Evolutionary conservation across 1,140 invertebrate genomes (phyloP), one percentile per base, ranked within the genome.

Genomic region (Nomia melanderi): DNA sequence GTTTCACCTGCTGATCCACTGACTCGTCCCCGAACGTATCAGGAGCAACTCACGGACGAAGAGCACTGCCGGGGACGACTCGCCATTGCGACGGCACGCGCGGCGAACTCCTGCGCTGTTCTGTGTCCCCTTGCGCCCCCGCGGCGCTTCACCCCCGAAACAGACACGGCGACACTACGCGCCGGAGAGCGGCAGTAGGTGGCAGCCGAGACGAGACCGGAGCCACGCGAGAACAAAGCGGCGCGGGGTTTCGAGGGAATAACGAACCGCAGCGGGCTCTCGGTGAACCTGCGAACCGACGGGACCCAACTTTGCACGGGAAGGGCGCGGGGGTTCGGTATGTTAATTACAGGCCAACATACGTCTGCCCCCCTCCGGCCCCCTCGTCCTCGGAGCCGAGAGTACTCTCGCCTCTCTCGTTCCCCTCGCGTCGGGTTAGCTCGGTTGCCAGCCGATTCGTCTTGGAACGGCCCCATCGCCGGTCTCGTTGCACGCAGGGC

Each of bases 341-440:
- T 92, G 91, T 92, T 92, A 92, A 92, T 92, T 91, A 91, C 89
- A 91, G 88, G 84, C 87, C 86, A 87, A 90, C 84, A 81, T 85
- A 81, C 84, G 80, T 85, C 81, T 85, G 66, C 74, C 73, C 62
- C 66, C 44, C 31, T 71, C 54, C n/a, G n/a, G n/a, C n/a, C n/a
- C n/a, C 25, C 72, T 69, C 66, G 77, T 81, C 81, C 67, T 73
- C 44, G 73, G 54, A n/a, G 20, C 31, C 41, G 56, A 17, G 14
- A 17, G 50, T 62, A 36, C 57, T 50, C 66, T 79, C 57, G 66
- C 67, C 44, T 39, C 50, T 63, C 59, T 73, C 70, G 69, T 78
- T 77, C 62, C n/a, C 56, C 82, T 75, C 66, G 60, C 81, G 53
- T 84, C 67, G 78, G 82, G 17, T 83, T 79, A 70, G 80, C 77